Percentiles rank a stretch among this genome's conserved stretches.
These are phyloP conservation scores for Chironomus tepperi DNA, from an alignment of 1,140 invertebrate genomes.

Conservation along the genomic window DNA sequence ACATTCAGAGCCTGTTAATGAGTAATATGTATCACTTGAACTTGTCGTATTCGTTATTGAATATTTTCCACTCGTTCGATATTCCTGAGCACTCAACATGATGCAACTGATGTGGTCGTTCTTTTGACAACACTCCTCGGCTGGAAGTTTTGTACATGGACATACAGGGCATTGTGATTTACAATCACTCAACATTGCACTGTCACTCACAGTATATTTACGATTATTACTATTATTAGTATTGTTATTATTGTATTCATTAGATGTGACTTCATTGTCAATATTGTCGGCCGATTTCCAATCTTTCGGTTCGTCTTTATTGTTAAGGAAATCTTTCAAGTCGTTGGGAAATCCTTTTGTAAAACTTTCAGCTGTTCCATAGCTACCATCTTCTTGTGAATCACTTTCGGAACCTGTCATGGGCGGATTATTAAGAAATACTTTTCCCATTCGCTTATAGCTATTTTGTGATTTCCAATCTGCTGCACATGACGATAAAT, in stretches of 20 bases:
- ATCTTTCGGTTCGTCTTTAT: conserved; percentile 26
- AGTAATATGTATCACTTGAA: conserved; percentile 37
- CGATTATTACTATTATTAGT: conserved; percentile 25
- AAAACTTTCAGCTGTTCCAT: conserved; percentile 36
- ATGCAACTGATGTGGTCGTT: conserved; percentile 28
- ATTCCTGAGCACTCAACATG: conserved; percentile 27
- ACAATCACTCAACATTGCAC: conserved; percentile 35
- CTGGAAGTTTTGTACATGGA: conserved; percentile 29
- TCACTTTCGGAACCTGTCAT: conserved; percentile 29
- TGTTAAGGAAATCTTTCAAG: not conserved
- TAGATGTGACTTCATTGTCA: conserved; percentile 28
- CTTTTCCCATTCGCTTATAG: conserved; percentile 38
- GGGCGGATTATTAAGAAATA: conserved; percentile 37
- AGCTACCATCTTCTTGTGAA: conserved; percentile 36
- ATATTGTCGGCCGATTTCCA: conserved; percentile 38
- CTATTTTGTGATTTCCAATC: conserved; percentile 40
- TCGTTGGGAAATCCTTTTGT: not conserved
- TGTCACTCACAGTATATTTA: conserved; percentile 38
- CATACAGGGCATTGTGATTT: conserved; percentile 32
- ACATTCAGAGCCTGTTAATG: conserved; percentile 11
- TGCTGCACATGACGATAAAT: conserved; percentile 55
- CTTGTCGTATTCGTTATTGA: conserved; percentile 27
- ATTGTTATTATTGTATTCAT: too few relatives aligned
- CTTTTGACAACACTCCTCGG: conserved; percentile 29
- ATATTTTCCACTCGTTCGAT: not conserved